Evolutionary conservation across 2,888 invertebrate species (phyloP), one percentile per base, ranked within the genome.

Genomic region (Hirtodrosophila alboralis): DNA sequence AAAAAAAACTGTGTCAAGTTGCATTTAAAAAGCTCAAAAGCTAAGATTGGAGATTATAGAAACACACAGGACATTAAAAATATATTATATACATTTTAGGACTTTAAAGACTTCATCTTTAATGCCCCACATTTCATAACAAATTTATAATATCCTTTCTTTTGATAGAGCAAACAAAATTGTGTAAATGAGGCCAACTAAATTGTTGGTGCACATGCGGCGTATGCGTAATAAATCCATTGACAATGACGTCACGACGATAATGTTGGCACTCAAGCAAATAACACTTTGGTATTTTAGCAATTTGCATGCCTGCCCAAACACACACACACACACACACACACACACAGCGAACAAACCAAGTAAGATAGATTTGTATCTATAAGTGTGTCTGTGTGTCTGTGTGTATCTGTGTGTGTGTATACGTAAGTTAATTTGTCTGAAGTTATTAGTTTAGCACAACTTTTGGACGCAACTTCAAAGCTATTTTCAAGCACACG

Each of bases 171-270:
- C 6, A 23, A 30, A 13, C 30, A 49, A 14, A 34, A 16, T 27
- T 45, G 9, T 38, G 45, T 37, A 59, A 71, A 71, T 69, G 75
- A 67, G 76, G 60, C 60, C 75, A 67, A 61, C 76, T 44, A 51
- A 64, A 70, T 60, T 60, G 71, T 63, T 54, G 44, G 49, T 54
- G 70, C 54, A 59, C 64, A 75, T 60, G 71, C 51, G 70, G 75
- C 75, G 70, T 70, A 72, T 75, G 75, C 60, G 75, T 72, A 75
- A 75, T 75, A 75, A 75, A 70, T 70, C 75, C 62, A 74, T 41
- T 70, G 69, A 74, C 69, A 60, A 61, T 72, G 71, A 72, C 72
- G 72, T 72, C 72, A 72, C 64, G 38, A 40, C 34, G 14, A 23
- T 48, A 28, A 40, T 12, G 41, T 37, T 36, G 63, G 40, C 75